These are phyloP conservation scores for Heliocidaris tuberculata DNA, from an alignment of 35 echinoderm and acorn worm species.

Conservation along the genomic window DNA sequence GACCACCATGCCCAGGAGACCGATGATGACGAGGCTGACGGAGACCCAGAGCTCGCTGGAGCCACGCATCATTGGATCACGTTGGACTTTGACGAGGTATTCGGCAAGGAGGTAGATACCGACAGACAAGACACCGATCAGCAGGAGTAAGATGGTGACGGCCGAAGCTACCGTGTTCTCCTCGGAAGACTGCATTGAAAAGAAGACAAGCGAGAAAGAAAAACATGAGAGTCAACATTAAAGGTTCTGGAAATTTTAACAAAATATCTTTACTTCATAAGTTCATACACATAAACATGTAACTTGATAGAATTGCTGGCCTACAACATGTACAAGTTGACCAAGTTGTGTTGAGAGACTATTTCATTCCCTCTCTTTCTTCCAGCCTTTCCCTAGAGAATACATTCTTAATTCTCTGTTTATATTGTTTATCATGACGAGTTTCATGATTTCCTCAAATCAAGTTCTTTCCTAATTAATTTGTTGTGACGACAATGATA, in stretches of 20 bases:
- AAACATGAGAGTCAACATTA: neutral
- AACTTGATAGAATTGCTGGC: no score
- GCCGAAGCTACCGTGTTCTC: conserved; percentile 72
- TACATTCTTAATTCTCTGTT: no score
- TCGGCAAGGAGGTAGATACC: conserved; percentile 62
- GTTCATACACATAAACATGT: neutral
- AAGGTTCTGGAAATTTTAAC: neutral
- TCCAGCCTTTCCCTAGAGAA: no score
- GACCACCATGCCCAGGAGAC: conserved; percentile 41
- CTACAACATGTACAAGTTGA: no score
- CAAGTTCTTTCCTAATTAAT: no score
- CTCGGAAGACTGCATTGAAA: conserved; percentile 53
- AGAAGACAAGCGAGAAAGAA: neutral
- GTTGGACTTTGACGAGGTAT: conserved; percentile 49
- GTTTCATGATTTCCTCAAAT: no score
- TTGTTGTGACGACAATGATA: no score
- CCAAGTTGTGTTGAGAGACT: no score
- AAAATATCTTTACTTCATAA: neutral
- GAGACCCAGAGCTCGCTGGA: conserved; percentile 59
- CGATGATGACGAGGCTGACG: conserved; percentile 47
- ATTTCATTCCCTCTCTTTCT: no score
- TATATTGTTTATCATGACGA: no score
- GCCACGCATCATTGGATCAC: neutral
- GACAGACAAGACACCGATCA: conserved; percentile 58
- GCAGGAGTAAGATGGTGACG: conserved; percentile 56